Evolutionary conservation across 2,113 vertebrate species (phyloP), one percentile per base, ranked within the genome.

Genomic region (Burhinus oedicnemus): DNA sequence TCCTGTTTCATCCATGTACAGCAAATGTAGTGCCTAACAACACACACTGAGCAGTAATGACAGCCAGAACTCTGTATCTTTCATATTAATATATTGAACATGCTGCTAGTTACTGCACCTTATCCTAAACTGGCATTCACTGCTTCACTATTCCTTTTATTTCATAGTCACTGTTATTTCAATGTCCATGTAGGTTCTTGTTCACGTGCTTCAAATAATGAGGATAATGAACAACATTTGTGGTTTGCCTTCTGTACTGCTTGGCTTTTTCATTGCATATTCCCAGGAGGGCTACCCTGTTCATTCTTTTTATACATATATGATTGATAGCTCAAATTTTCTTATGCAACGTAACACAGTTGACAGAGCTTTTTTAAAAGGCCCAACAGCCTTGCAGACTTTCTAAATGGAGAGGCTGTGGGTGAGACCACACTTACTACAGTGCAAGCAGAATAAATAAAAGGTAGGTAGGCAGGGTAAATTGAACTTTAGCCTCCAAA

Each of bases 401-500:
- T 77, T 58, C 92, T 72, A 76, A 85, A 71, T 34, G 8, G 40
- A 54, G 23, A 68, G 51, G 34, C 40, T 89, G 68, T 49, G 76
- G 47, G 51, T 83, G 36, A 94, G 52, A 81, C 55, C 75, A 11
- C 47, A 49, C 83, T 87, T 65, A 83, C 71, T 60, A 52, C 38
- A 44, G 23, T 17, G 26, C 70, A 90, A 88, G 54, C 40, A 88
- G 72, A 93, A 88, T 47, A 94, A 93, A 91, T 85, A 81, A 64
- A 90, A 92, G 52, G 49, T 45, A 92, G 52, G 49, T 45, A 89
- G 72, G 83, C 18, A 93, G 52, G 36, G 34, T 62, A 83, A 83
- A 89, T 13, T 83, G 90, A 95, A 89, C 90, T 94, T 95, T 42
- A 97, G 51, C 60, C 68, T 87, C 69, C 64, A 78, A 90, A 94